Conservation (phyloP, 2,797 vertebrate genomes). For the Sylvia borin region DNA sequence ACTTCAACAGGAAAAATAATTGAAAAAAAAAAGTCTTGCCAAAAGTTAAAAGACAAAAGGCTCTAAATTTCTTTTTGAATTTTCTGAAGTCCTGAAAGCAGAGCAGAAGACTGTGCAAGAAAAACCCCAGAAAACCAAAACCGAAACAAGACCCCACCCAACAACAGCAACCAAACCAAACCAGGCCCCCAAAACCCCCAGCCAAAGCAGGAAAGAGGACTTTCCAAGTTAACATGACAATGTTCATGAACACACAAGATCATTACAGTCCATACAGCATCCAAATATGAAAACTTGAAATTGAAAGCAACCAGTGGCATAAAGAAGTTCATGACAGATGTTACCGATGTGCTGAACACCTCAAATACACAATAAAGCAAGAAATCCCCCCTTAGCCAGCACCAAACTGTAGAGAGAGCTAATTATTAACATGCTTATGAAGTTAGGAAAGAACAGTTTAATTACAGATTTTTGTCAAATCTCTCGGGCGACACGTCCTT, state of each 20-base stretch:
- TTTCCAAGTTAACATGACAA: background rate
- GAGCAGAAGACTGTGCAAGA: background rate
- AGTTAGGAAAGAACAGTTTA: background rate
- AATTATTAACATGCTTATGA: background rate
- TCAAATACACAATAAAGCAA: background rate
- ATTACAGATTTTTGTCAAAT: slow-evolving; percentile 27
- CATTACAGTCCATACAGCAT: background rate
- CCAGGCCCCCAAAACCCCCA: background rate
- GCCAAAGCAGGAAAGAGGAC: background rate
- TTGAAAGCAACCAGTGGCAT: background rate
- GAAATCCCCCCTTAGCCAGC: background rate
- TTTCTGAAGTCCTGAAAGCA: background rate
- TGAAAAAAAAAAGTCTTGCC: too few relatives aligned
- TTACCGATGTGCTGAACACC: background rate
- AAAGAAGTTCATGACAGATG: background rate
- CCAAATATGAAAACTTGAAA: background rate
- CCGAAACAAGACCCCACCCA: background rate
- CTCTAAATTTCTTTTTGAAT: background rate
- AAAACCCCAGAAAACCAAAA: background rate
- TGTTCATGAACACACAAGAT: background rate
- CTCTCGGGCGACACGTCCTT: rapidly evolving
- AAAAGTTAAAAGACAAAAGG: background rate
- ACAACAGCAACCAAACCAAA: background rate
- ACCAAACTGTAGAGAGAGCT: background rate
- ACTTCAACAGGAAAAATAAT: background rate